phyloP scores from a whole-genome alignment of 1,140 invertebrate species.

The Bilobella aurantiaca region DNA sequence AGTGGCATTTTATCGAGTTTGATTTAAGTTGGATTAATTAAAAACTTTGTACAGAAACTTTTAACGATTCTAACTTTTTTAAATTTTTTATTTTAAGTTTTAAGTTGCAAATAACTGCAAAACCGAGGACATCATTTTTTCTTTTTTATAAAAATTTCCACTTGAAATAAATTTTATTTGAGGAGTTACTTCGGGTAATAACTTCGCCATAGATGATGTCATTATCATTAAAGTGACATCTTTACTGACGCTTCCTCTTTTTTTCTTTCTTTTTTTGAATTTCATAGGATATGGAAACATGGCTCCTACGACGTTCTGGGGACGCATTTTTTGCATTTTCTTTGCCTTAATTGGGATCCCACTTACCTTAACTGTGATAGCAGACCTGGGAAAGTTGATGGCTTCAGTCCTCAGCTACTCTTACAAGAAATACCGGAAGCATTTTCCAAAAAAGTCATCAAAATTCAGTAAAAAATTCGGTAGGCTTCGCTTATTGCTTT shows the following conservation, averaged over 20 bases:
- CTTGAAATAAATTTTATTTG: too few species aligned
- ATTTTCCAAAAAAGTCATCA: slow-evolving; percentile 26
- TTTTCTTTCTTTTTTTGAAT: too few species aligned
- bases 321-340: slow-evolving; percentile 77
- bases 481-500: slow-evolving; percentile 17
- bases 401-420: slow-evolving; percentile 56
- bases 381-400: slow-evolving; percentile 77
- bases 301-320: slow-evolving; percentile 72
- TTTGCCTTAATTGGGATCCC: slow-evolving; percentile 82
- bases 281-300: slow-evolving; percentile 88
- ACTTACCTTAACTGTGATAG: slow-evolving; percentile 81
- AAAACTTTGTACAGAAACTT: too few species aligned
- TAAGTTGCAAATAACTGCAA: too few species aligned
- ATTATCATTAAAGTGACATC: too few species aligned
- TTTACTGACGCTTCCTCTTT: too few species aligned
- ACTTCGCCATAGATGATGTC: too few species aligned
- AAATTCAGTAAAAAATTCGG: slow-evolving; percentile 29
- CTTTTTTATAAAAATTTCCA: too few species aligned
- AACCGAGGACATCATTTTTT: too few species aligned
- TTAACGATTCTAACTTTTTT: too few species aligned
- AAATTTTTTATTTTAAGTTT: too few species aligned
- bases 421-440: slow-evolving; percentile 30
- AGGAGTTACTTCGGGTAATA: too few species aligned
- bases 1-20: background rate
- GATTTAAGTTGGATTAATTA: background rate